Evolutionary conservation across 2,888 invertebrate species (phyloP).

Genomic region (Dasypolia templi): DNA sequence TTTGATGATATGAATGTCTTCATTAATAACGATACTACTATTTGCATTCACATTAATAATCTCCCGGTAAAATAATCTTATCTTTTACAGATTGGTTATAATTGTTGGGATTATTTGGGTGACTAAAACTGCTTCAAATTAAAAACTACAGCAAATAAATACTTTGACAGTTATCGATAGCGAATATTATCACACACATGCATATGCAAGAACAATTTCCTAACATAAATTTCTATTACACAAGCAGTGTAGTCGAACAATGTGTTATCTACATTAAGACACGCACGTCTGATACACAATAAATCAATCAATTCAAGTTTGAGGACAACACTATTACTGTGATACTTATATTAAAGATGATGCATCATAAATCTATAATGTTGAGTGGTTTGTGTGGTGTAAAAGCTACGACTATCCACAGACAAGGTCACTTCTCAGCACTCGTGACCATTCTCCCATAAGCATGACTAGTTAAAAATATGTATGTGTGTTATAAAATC

Average conservation of each 20-base stretch:
- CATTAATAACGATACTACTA: constrained; percentile 40
- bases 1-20: constrained; percentile 49
- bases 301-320: constrained; percentile 39
- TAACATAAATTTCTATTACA: constrained; percentile 58
- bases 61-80: constrained; percentile 27
- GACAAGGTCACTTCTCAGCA: constrained; percentile 45
- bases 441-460: constrained; percentile 53
- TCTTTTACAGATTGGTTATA: constrained; percentile 45
- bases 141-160: constrained; percentile 82
- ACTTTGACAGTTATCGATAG: constrained; percentile 66
- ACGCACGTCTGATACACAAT: constrained; percentile 50
- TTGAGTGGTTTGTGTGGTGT: constrained; percentile 50
- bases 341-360: constrained; percentile 56
- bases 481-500: constrained; percentile 83
- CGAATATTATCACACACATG: constrained; percentile 72
- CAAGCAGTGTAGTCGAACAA: constrained; percentile 64
- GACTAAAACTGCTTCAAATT: constrained; percentile 72
- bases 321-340: constrained; percentile 49
- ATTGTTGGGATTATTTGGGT: constrained; percentile 64
- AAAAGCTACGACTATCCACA: constrained; percentile 59
- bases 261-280: constrained; percentile 64
- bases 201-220: constrained; percentile 61
- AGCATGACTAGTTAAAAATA: constrained; percentile 66
- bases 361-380: constrained; percentile 50
- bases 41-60: constrained; percentile 41